Percentiles rank a stretch among this genome's conserved stretches.
phyloP scores from a whole-genome alignment of 1,140 invertebrate species.

The Trachelipus rathkii region DNA sequence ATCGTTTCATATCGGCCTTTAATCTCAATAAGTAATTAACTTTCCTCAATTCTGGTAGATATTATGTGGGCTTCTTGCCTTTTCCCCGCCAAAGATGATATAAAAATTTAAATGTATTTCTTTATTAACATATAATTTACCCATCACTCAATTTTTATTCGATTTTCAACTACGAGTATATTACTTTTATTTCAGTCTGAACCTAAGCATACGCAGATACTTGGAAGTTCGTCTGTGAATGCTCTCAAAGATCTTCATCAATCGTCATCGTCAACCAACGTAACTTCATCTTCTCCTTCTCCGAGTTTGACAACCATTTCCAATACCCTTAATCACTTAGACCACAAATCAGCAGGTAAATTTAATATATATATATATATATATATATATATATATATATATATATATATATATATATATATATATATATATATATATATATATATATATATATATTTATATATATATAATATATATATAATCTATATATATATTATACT shows the following conservation, averaged over 20 bases:
- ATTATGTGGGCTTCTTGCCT: no score
- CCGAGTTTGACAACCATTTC: constrained; percentile 39
- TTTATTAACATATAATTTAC: no score
- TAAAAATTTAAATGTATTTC: no score
- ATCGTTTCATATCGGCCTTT: no score
- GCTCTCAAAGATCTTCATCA: constrained; percentile 32
- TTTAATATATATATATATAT: not conserved
- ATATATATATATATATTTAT: not conserved
- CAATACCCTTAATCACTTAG: constrained; percentile 43
- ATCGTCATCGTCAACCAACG: constrained; percentile 24
- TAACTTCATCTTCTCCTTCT: constrained; percentile 29
- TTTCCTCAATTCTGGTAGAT: no score
- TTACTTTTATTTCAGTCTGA: constrained; percentile 3
- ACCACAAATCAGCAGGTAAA: constrained; percentile 41
- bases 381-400: not conserved
- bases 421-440: constrained; percentile 16
- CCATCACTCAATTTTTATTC: no score
- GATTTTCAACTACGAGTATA: no score
- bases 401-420: not conserved
- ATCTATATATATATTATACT: no score
- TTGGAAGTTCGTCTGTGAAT: constrained; percentile 22
- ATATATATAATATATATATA: no score
- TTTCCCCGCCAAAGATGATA: no score
- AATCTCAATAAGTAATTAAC: no score
- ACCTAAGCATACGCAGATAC: constrained; percentile 5